These are phyloP conservation scores for Schizothorax lantsangensis DNA, from an alignment of 2,797 vertebrate species.

Conservation along the genomic window DNA sequence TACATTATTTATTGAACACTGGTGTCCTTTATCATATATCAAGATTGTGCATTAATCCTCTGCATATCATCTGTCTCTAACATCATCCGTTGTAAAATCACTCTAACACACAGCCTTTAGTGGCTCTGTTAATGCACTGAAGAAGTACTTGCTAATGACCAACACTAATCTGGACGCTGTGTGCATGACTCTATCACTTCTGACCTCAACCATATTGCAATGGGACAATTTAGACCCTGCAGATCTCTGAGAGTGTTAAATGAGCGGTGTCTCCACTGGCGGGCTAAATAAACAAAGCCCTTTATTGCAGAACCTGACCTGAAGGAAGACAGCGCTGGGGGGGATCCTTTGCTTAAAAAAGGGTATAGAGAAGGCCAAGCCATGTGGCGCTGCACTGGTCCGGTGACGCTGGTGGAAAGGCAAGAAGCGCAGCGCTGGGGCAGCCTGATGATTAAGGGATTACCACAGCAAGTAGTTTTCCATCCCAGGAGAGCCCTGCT, in stretches of 20 bases:
- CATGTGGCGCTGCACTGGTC: not conserved
- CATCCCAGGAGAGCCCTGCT: slow-evolving; percentile 67
- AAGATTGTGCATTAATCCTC: not conserved
- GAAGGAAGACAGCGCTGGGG: not conserved
- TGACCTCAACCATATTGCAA: not conserved
- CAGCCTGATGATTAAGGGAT: slow-evolving; percentile 78
- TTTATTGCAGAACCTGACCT: slow-evolving; percentile 19
- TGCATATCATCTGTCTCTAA: not conserved
- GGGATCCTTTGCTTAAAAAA: not conserved
- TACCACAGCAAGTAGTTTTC: slow-evolving; percentile 75
- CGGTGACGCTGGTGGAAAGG: not conserved
- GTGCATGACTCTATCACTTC: not conserved
- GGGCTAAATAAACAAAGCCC: not conserved
- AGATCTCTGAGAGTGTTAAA: slow-evolving; percentile 13
- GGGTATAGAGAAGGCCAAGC: slow-evolving; percentile 3
- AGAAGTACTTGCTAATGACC: not conserved
- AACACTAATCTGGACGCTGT: not conserved
- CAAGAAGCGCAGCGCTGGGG: slow-evolving; percentile 15
- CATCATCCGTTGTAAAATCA: not conserved
- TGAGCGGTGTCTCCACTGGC: not conserved
- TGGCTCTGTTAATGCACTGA: not conserved
- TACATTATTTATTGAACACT: not conserved
- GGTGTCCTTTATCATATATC: not conserved
- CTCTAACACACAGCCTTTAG: not conserved
- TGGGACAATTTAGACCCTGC: not conserved